Conservation (phyloP, 2,888 invertebrate species). For the Orthosia incerta region DNA sequence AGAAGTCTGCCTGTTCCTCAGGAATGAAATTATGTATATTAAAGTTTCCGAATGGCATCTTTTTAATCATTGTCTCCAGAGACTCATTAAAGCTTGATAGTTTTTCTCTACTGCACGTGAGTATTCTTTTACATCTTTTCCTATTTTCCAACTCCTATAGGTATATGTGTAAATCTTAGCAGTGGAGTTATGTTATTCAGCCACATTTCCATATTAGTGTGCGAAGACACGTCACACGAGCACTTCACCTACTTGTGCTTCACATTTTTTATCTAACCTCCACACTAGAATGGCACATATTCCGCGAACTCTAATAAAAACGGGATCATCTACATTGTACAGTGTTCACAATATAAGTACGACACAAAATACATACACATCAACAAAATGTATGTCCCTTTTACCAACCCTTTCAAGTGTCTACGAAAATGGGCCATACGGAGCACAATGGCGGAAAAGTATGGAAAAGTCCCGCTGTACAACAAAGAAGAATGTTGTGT, state of each 20-base stretch:
- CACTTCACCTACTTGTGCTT: constrained; percentile 35
- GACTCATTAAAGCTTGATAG: constrained; percentile 5
- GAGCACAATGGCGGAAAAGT: constrained; percentile 73
- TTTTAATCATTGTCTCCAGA: constrained; percentile 2
- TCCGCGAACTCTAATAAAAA: constrained; percentile 43
- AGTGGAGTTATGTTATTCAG: neutral
- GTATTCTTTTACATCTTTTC: neutral
- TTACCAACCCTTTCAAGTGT: constrained; percentile 74
- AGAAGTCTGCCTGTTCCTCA: constrained; percentile 16
- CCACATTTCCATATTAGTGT: constrained; percentile 25
- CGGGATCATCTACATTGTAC: constrained; percentile 40
- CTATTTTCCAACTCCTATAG: neutral
- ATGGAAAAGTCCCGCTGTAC: constrained; percentile 69
- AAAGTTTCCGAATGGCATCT: constrained; percentile 16
- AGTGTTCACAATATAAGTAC: constrained; percentile 32
- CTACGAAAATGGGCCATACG: constrained; percentile 72
- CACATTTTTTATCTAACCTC: constrained; percentile 20
- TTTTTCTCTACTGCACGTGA: neutral
- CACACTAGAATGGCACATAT: constrained; percentile 21
- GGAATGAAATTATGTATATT: constrained; percentile 39
- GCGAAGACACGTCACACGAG: constrained; percentile 18
- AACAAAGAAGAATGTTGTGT: constrained; percentile 74
- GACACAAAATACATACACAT: constrained; percentile 56
- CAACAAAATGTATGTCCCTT: constrained; percentile 64
- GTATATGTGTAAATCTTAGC: neutral